Percentiles rank a stretch among this genome's conserved stretches.
Conservation (phyloP, 2,888 invertebrate species). For the Diloba caeruleocephala region DNA sequence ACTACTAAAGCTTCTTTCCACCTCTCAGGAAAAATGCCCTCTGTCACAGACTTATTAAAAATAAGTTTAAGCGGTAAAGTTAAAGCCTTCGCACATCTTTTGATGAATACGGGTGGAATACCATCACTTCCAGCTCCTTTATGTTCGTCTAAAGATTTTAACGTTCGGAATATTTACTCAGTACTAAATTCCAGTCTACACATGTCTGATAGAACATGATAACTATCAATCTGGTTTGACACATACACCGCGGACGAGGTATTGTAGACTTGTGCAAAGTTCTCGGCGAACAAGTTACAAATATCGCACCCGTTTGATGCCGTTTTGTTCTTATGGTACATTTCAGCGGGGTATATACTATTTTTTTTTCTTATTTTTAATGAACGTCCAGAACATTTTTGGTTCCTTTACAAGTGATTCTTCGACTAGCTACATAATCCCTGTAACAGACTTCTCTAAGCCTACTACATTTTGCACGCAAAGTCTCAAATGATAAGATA, state of each 20-base stretch:
- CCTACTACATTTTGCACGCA: slow-evolving; percentile 9
- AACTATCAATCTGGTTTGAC: not conserved
- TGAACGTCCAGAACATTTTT: slow-evolving; percentile 34
- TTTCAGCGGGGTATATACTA: slow-evolving; percentile 22
- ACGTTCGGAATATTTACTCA: not conserved
- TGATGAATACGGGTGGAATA: slow-evolving; percentile 2
- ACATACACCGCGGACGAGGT: not conserved
- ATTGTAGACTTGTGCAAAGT: slow-evolving; percentile 7
- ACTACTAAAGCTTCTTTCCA: slow-evolving; percentile 11
- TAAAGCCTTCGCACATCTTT: not conserved
- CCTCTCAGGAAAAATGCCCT: slow-evolving; percentile 1
- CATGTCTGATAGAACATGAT: not conserved
- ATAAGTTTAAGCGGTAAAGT: slow-evolving; percentile 1
- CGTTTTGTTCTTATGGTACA: slow-evolving; percentile 7
- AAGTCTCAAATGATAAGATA: slow-evolving; percentile 11
- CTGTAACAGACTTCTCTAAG: not conserved
- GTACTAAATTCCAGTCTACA: not conserved
- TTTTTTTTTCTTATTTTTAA: slow-evolving; percentile 21
- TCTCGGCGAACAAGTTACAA: slow-evolving; percentile 24
- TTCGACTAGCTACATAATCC: slow-evolving; percentile 19
- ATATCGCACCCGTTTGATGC: slow-evolving; percentile 13
- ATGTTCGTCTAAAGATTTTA: not conserved
- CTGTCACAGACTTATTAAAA: slow-evolving; percentile 3
- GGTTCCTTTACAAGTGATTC: slow-evolving; percentile 20
- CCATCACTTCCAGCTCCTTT: slow-evolving; percentile 2